These are phyloP conservation scores for Hydrophis major DNA, from an alignment of 2,797 vertebrate species.

Conservation along the genomic window DNA sequence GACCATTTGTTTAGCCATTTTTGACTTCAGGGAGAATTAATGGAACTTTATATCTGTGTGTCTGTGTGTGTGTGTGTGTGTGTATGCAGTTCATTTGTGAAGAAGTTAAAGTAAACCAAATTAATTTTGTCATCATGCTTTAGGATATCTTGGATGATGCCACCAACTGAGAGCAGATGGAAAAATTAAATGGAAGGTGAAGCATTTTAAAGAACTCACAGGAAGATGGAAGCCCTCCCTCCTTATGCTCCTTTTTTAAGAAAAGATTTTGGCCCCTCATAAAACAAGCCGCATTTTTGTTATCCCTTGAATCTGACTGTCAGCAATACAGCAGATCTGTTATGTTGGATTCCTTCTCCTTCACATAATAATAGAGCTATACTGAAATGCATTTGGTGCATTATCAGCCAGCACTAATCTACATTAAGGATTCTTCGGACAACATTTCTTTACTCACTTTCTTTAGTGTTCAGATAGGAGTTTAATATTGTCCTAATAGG, in stretches of 20 bases:
- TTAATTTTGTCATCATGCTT: constrained; percentile 46
- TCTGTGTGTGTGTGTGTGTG: too few species aligned
- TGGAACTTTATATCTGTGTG: not conserved
- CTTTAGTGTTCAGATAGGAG: not conserved
- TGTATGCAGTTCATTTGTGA: constrained; percentile 45
- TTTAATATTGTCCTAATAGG: not conserved
- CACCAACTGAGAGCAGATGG: constrained; percentile 22
- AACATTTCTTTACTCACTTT: not conserved
- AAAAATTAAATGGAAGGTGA: constrained; percentile 8
- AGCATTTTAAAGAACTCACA: not conserved
- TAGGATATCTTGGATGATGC: constrained; percentile 31
- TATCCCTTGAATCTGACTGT: constrained; percentile 26
- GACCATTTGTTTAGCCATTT: constrained; percentile 45
- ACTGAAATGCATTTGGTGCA: constrained; percentile 48
- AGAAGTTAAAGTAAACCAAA: constrained; percentile 56
- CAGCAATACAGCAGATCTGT: constrained; percentile 31
- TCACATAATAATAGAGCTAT: constrained; percentile 22
- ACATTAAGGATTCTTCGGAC: constrained; percentile 30
- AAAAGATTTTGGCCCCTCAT: constrained; percentile 42
- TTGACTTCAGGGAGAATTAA: constrained; percentile 44
- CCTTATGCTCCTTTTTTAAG: constrained; percentile 12
- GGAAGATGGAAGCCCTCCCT: not conserved
- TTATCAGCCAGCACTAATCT: constrained; percentile 46
- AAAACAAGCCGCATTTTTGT: constrained; percentile 37
- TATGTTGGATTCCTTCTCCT: constrained; percentile 31